phyloP scores from a whole-genome alignment of 2,888 invertebrate genomes.

The Sericinus montela region DNA sequence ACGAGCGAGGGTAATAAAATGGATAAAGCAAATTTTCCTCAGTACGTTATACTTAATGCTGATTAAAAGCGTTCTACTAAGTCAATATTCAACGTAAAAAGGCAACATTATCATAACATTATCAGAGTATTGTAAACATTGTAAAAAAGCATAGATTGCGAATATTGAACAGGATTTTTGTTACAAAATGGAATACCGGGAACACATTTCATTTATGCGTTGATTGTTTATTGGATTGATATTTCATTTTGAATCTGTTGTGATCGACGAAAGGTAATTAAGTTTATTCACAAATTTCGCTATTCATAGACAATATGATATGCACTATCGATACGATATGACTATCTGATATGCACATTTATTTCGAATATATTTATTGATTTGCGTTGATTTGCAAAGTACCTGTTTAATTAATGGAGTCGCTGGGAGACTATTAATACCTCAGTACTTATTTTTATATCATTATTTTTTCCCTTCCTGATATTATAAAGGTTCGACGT shows the following conservation, averaged over 20 bases:
- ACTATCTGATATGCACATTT: neutral
- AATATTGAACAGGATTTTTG: conserved; percentile 1
- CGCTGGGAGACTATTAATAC: no score
- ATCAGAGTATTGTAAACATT: no score
- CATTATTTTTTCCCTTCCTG: no score
- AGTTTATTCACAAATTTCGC: conserved; percentile 19
- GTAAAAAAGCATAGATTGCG: no score
- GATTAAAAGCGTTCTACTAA: neutral
- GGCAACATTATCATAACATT: no score
- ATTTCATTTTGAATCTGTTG: conserved; percentile 20
- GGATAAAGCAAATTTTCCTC: neutral
- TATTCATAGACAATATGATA: neutral
- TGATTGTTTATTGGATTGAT: conserved; percentile 22
- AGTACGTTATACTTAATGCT: neutral
- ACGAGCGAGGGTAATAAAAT: neutral
- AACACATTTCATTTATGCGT: conserved; percentile 18
- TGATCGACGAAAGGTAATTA: conserved; percentile 27
- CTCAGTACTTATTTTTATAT: no score
- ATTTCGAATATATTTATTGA: neutral
- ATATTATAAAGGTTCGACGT: no score
- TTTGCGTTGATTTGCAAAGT: no score
- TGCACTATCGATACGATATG: neutral
- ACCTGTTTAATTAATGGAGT: no score
- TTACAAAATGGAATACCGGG: conserved; percentile 1
- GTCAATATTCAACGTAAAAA: neutral